Percentiles rank a stretch among this genome's conserved stretches.
These are phyloP conservation scores for Sebastes schlegelii DNA, from an alignment of 2,113 vertebrate species.

Conservation along the genomic window DNA sequence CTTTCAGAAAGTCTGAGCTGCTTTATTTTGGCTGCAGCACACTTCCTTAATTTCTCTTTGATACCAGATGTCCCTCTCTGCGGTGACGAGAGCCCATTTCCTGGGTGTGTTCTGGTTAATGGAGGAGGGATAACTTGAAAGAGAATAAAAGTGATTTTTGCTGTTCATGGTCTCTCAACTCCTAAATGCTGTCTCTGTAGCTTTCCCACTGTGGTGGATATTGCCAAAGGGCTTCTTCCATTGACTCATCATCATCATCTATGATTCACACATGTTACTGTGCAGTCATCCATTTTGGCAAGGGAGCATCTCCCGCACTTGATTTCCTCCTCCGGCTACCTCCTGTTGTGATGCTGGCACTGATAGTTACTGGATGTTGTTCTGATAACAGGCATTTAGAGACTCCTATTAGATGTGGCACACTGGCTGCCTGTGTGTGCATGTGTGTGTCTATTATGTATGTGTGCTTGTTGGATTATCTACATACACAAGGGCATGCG, in stretches of 20 bases:
- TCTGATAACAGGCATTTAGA: conserved; percentile 58
- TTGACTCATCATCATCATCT: conserved; percentile 50
- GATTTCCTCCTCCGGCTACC: conserved; percentile 48
- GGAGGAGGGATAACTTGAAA: conserved; percentile 43
- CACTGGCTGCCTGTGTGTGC: conserved; percentile 19
- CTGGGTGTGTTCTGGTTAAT: conserved; percentile 34
- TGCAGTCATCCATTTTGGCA: conserved; percentile 51
- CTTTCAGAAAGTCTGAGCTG: conserved; percentile 44
- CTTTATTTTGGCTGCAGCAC: conserved; percentile 50
- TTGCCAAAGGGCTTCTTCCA: conserved; percentile 35
- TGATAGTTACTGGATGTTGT: conserved; percentile 43
- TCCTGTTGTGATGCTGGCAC: conserved; percentile 59
- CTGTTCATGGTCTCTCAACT: conserved; percentile 43
- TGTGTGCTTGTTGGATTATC: conserved; percentile 11
- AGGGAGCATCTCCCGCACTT: conserved; percentile 42
- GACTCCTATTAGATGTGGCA: conserved; percentile 44
- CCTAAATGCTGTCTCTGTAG: conserved; percentile 26
- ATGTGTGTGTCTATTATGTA: conserved; percentile 8
- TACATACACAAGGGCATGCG: conserved; percentile 10
- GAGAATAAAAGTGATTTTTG: conserved; percentile 47
- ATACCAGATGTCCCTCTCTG: conserved; percentile 57
- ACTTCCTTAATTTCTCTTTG: conserved; percentile 52
- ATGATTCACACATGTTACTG: conserved; percentile 60
- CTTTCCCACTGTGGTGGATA: conserved; percentile 24
- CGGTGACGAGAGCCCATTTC: conserved; percentile 42